Conservation (phyloP, 2,113 vertebrate species). For the Crotalus viridis region DNA sequence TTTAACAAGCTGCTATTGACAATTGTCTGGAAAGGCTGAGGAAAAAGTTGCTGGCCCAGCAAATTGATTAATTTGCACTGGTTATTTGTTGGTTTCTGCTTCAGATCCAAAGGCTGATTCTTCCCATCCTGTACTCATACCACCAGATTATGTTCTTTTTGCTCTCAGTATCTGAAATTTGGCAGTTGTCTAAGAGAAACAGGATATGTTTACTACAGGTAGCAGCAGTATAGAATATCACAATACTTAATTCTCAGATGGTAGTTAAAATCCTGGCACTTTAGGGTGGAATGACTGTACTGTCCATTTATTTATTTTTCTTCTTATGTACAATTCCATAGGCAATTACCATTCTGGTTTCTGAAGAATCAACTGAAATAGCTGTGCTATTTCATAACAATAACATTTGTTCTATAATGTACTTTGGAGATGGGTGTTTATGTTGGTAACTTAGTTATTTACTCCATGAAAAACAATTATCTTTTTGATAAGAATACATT, state of each 20-base stretch:
- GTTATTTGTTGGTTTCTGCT: too few relatives aligned
- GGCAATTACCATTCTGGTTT: not conserved
- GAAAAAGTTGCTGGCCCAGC: not conserved
- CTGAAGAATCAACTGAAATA: not conserved
- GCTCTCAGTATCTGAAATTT: not conserved
- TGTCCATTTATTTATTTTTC: not conserved
- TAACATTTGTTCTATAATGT: not conserved
- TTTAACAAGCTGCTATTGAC: not conserved
- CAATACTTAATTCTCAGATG: not conserved
- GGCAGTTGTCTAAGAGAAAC: not conserved
- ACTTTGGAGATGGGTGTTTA: not conserved
- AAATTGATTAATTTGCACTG: not conserved
- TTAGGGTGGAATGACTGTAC: not conserved
- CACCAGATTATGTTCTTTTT: not conserved
- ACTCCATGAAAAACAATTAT: constrained; percentile 16
- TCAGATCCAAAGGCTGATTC: not conserved
- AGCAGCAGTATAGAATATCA: not conserved
- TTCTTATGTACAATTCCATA: not conserved
- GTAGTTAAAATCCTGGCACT: not conserved
- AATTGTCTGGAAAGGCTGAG: not conserved
- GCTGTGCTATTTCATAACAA: not conserved
- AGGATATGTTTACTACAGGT: not conserved
- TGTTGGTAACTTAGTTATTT: not conserved
- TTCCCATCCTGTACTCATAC: not conserved
- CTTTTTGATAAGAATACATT: constrained; percentile 49